Evolutionary conservation across 2,888 invertebrate species (phyloP).

Genomic region (Augiades crinisus): DNA sequence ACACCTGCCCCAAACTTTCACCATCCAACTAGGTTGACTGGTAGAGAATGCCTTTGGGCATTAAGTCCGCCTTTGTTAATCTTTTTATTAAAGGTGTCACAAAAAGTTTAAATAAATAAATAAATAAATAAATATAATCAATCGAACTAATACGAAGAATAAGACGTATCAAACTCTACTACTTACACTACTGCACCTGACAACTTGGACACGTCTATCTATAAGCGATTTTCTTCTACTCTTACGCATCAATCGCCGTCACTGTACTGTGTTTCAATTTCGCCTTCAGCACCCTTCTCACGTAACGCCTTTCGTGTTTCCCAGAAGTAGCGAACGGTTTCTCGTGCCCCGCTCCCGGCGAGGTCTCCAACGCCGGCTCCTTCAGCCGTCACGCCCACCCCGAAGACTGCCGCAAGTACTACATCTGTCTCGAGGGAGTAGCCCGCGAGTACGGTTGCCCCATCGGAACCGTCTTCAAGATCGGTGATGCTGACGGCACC

Average conservation of each 20-base stretch:
- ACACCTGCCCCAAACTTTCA: no score
- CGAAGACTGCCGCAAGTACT: conserved; percentile 96
- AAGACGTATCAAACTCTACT: no score
- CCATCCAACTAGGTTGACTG: no score
- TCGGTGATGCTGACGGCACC: conserved; percentile 93
- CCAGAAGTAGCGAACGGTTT: conserved; percentile 96
- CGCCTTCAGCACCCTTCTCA: conserved; percentile 55
- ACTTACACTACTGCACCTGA: not conserved
- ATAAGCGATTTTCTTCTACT: conserved; percentile 41
- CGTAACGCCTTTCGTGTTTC: conserved; percentile 61
- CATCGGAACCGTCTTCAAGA: conserved; percentile 97
- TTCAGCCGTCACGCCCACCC: conserved; percentile 98
- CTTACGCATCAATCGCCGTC: conserved; percentile 38
- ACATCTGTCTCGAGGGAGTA: conserved; percentile 94
- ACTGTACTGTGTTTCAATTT: conserved; percentile 48
- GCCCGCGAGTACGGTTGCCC: conserved; percentile 97
- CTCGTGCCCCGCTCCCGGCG: conserved; percentile 91
- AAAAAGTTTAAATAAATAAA: no score
- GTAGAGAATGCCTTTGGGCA: no score
- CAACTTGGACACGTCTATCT: conserved; percentile 34
- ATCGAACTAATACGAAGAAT: no score
- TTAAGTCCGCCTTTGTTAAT: no score
- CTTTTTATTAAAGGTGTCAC: no score
- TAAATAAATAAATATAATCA: no score
- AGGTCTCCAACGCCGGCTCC: conserved; percentile 90